phyloP scores from a whole-genome alignment of 2,888 invertebrate genomes.

The Heteromurus nitidus region DNA sequence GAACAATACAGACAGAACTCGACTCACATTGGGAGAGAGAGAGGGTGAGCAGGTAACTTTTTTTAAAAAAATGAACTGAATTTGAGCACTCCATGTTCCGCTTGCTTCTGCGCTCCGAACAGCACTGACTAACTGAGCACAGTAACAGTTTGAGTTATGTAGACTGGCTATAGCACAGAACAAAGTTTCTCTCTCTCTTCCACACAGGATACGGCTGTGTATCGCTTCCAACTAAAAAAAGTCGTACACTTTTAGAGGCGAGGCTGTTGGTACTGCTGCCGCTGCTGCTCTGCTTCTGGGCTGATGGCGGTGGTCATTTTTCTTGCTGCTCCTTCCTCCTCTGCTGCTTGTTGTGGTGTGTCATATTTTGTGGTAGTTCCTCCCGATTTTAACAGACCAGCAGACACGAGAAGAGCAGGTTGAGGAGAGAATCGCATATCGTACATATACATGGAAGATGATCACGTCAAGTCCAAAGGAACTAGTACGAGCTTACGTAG shows the following conservation, averaged over 20 bases:
- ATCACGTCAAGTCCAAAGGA: constrained; percentile 25
- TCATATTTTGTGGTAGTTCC: constrained; percentile 44
- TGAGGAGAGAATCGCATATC: background rate
- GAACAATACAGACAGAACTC: background rate
- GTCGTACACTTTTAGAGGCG: too few species aligned
- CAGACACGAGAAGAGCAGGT: background rate
- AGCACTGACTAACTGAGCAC: background rate
- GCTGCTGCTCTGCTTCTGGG: background rate
- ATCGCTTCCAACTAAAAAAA: too few species aligned
- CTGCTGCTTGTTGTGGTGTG: constrained; percentile 39
- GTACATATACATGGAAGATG: background rate
- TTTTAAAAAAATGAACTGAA: constrained; percentile 1
- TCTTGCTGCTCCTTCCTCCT: constrained; percentile 14
- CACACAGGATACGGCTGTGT: background rate
- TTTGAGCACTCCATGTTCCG: constrained; percentile 1
- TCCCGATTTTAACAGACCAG: constrained; percentile 30
- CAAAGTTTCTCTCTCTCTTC: background rate
- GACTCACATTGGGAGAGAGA: background rate
- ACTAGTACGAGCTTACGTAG: too few species aligned
- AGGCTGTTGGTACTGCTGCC: background rate
- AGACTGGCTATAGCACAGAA: too few species aligned
- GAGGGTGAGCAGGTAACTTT: background rate
- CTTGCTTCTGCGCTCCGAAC: constrained; percentile 15
- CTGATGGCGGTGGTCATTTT: background rate
- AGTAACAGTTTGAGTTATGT: background rate